Evolutionary conservation across 2,888 invertebrate species (phyloP).

Genomic region (Myopa tessellatipennis): DNA sequence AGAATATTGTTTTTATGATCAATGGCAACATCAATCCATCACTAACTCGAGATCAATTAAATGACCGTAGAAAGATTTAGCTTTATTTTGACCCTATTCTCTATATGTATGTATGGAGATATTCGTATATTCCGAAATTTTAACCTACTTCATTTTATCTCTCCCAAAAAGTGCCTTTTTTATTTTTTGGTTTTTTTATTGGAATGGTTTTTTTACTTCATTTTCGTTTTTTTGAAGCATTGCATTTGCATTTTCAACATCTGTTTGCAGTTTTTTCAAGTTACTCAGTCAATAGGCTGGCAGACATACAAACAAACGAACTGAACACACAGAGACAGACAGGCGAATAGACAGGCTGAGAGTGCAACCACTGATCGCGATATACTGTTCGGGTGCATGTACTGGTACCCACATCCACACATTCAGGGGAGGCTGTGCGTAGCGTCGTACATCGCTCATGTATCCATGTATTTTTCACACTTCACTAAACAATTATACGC

Average conservation of each 20-base stretch:
- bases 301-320: conserved; percentile 4
- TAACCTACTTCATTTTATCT: no score
- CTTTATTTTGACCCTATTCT: no score
- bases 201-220: background rate
- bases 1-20: no score
- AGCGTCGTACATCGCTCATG: no score
- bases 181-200: background rate
- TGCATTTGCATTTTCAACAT: conserved; percentile 15
- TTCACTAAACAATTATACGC: conserved; percentile 11
- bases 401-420: background rate
- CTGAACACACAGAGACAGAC: conserved; percentile 2
- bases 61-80: no score
- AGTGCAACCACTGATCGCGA: background rate
- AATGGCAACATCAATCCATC: no score
- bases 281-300: conserved; percentile 15
- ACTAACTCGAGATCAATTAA: no score
- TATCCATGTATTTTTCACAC: conserved; percentile 1
- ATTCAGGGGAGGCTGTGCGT: background rate
- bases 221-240: background rate
- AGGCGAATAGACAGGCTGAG: background rate
- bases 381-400: background rate
- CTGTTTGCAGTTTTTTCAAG: background rate
- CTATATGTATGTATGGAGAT: no score
- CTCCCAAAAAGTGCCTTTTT: background rate
- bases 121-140: no score